These are phyloP conservation scores for Hemicrepidius hirtus DNA, from an alignment of 2,888 invertebrate species.

Conservation along the genomic window DNA sequence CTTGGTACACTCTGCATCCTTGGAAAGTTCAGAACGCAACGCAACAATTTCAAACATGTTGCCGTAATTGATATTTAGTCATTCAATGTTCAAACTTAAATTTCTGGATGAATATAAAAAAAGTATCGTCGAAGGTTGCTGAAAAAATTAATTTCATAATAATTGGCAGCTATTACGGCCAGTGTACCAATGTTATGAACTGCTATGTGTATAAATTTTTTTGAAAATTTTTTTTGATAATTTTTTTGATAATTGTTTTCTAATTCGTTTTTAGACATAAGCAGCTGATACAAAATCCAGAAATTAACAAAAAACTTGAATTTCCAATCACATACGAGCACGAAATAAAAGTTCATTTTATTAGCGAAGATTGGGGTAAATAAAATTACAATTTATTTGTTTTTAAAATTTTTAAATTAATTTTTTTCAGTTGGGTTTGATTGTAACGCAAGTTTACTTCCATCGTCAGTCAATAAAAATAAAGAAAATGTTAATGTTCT, in stretches of 20 bases:
- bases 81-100: too few species aligned
- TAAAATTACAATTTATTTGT: not conserved
- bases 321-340: slow-evolving; percentile 71
- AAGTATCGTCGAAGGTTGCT: too few species aligned
- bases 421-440: slow-evolving; percentile 75
- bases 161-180: too few species aligned
- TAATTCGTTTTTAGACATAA: slow-evolving; percentile 64
- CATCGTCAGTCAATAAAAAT: slow-evolving; percentile 8
- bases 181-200: too few species aligned
- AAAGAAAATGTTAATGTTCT: not conserved
- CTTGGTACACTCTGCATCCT: too few species aligned
- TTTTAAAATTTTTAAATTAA: slow-evolving; percentile 30
- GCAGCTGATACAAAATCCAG: slow-evolving; percentile 71
- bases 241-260: slow-evolving; percentile 25
- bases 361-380: slow-evolving; percentile 77
- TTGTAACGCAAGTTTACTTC: slow-evolving; percentile 53
- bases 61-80: too few species aligned
- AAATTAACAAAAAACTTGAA: slow-evolving; percentile 71
- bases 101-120: too few species aligned
- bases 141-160: too few species aligned
- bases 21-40: too few species aligned
- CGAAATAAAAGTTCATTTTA: slow-evolving; percentile 74
- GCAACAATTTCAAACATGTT: too few species aligned
- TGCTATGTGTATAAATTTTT: too few species aligned
- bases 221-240: too few species aligned